These are phyloP conservation scores for Polydesmus complanatus DNA, from an alignment of 2,888 invertebrate species.

Conservation along the genomic window DNA sequence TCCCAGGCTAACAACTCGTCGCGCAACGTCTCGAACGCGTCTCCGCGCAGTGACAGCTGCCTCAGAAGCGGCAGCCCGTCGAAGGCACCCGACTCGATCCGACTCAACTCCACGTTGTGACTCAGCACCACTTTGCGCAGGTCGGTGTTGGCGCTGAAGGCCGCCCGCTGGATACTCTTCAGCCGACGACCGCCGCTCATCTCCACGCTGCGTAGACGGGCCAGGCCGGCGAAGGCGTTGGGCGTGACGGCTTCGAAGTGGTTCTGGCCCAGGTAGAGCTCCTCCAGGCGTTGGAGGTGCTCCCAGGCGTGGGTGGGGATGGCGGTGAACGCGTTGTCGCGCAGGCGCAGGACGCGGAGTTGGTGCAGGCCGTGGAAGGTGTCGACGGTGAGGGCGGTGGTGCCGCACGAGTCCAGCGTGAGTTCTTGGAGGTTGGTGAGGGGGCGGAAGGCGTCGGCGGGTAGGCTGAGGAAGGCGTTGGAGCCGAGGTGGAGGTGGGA, in stretches of 20 bases:
- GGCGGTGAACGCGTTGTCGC: slow-evolving; percentile 64
- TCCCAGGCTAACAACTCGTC: slow-evolving; percentile 57
- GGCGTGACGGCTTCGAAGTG: slow-evolving; percentile 56
- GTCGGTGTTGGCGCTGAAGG: slow-evolving; percentile 61
- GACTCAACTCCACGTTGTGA: slow-evolving; percentile 55
- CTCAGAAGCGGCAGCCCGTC: slow-evolving; percentile 66
- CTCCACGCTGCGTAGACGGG: slow-evolving; percentile 59
- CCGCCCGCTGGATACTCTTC: slow-evolving; percentile 54
- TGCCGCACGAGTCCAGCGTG: slow-evolving; percentile 44
- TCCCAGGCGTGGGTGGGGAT: slow-evolving; percentile 62
- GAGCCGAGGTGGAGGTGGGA: slow-evolving; percentile 22
- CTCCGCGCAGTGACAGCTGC: slow-evolving; percentile 59
- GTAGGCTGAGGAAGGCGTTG: slow-evolving; percentile 22
- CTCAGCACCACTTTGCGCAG: slow-evolving; percentile 38
- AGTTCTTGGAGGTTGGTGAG: slow-evolving; percentile 12
- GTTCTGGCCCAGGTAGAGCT: slow-evolving; percentile 63
- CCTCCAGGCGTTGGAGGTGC: slow-evolving; percentile 58
- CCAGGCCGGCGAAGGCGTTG: slow-evolving; percentile 68
- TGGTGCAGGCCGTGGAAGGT: slow-evolving; percentile 60
- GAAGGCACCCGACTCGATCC: slow-evolving; percentile 65
- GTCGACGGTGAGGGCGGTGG: slow-evolving; percentile 44
- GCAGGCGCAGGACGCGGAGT: slow-evolving; percentile 57
- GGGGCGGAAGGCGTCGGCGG: slow-evolving; percentile 16
- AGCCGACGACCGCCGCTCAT: slow-evolving; percentile 53
- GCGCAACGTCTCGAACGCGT: slow-evolving; percentile 58